Evolutionary conservation across 2,888 invertebrate species (phyloP), one percentile per base, ranked within the genome.

Genomic region (Sphecodes monilicornis): DNA sequence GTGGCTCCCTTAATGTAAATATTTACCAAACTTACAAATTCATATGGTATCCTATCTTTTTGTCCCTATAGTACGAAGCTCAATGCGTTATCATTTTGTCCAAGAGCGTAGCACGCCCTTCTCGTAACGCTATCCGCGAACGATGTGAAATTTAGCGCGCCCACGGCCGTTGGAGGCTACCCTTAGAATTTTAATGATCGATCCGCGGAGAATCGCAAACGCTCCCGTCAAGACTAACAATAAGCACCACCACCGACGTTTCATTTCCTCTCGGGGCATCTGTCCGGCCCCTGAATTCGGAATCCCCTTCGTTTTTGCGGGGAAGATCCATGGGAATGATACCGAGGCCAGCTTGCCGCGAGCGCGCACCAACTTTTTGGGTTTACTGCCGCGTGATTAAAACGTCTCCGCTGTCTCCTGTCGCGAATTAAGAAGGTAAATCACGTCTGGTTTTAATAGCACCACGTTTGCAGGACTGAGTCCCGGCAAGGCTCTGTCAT

Each of bases 151-250:
- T 84, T 84, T 64, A 73, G 79, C 78, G 57, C 80, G 82, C 57
- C 75, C 60, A 32, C 76, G 41, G 64, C 73, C 66, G 80, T 68
- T 68, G 57, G 72, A 71, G 70, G 80, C 66, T 80, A 86, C 81
- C 87, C 86, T 86, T 88, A 88, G 90, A 90, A 90, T 90, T 89
- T 88, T 89, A 90, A 87, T 88, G 81, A 74, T 72, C 79, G 76
- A 82, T 88, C 86, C 87, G 81, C 66, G n/a, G 88, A 80, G 89
- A 89, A 88, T 90, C 83, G 71, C 74, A 75, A 81, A 50, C 82
- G 75, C 18, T 43, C 46, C 77, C 68, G 36, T 60, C 69, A 85
- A 82, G 78, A 76, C 68, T 36, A 66, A 66, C 66, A 66, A 66
- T 68, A 86, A 86, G 76, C 57, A 80, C 69, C 72, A 3, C 29